phyloP scores from a whole-genome alignment of 2,888 invertebrate species.

The Mamestra brassicae region DNA sequence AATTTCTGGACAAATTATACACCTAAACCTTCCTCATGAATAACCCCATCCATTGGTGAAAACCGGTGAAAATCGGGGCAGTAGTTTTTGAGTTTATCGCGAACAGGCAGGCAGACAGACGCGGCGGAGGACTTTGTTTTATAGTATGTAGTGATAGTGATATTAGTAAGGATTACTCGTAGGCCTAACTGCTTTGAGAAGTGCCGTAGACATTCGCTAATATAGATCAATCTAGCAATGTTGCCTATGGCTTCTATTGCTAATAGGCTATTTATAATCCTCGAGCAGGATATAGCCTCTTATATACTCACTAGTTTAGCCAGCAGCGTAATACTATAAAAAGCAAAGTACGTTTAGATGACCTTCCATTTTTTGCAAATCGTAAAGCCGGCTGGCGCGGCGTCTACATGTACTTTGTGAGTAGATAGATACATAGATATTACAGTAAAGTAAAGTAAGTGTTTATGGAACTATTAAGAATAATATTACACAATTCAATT shows the following conservation, averaged over 20 bases:
- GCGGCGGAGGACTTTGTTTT: too few species aligned
- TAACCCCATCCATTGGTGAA: too few species aligned
- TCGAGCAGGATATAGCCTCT: slow-evolving; percentile 38
- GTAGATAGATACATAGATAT: too few species aligned
- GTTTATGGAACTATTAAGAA: slow-evolving; percentile 40
- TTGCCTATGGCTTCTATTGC: not conserved
- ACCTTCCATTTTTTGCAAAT: slow-evolving; percentile 59
- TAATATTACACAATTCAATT: not conserved
- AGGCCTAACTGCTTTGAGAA: too few species aligned
- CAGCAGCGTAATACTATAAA: slow-evolving; percentile 18
- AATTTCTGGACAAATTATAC: too few species aligned
- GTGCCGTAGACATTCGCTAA: not conserved
- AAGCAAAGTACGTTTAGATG: slow-evolving; percentile 21
- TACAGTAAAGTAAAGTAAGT: not conserved
- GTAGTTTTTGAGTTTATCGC: too few species aligned
- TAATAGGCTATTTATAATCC: slow-evolving; percentile 26
- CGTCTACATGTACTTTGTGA: not conserved
- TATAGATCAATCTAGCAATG: not conserved
- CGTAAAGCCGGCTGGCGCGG: not conserved
- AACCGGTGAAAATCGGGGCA: too few species aligned
- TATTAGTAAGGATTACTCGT: too few species aligned
- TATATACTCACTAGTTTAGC: slow-evolving; percentile 14
- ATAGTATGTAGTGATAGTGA: too few species aligned
- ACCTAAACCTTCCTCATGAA: too few species aligned
- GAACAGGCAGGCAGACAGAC: too few species aligned